Evolutionary conservation across 2,888 invertebrate genomes (phyloP).

Genomic region (Dasysyrphus tricinctus): DNA sequence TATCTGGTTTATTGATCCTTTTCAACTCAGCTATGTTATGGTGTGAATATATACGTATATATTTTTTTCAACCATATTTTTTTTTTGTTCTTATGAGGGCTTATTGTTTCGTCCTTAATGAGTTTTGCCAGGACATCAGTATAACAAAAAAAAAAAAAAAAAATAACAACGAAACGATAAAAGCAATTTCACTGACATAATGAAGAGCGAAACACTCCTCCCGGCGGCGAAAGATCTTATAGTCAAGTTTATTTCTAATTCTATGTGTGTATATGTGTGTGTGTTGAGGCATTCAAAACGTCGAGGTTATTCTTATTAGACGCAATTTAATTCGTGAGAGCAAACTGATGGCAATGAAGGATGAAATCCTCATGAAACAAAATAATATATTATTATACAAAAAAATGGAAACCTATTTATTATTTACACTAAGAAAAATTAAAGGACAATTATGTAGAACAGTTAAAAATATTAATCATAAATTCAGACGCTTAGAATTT

Average conservation of each 20-base stretch:
- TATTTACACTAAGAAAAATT: background rate
- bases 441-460: no score
- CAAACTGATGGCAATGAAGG: slow-evolving; percentile 46
- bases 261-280: background rate
- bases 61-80: slow-evolving; percentile 17
- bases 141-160: slow-evolving; percentile 1
- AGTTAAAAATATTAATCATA: background rate
- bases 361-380: slow-evolving; percentile 9
- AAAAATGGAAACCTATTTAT: background rate
- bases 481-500: no score
- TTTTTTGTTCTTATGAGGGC: slow-evolving; percentile 39
- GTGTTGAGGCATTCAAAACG: slow-evolving; percentile 32
- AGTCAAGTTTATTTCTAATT: slow-evolving; percentile 29
- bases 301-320: slow-evolving; percentile 52
- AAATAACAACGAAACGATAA: slow-evolving; percentile 33
- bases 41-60: slow-evolving; percentile 44
- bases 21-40: slow-evolving; percentile 53
- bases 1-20: slow-evolving; percentile 73
- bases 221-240: slow-evolving; percentile 57
- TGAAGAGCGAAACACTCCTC: slow-evolving; percentile 53
- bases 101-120: slow-evolving; percentile 72
- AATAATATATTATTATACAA: background rate
- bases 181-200: slow-evolving; percentile 55
- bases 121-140: slow-evolving; percentile 48
- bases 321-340: slow-evolving; percentile 62